phyloP scores from a whole-genome alignment of 64 coral and sea anemone species.

The Stichodactyla helianthus region DNA sequence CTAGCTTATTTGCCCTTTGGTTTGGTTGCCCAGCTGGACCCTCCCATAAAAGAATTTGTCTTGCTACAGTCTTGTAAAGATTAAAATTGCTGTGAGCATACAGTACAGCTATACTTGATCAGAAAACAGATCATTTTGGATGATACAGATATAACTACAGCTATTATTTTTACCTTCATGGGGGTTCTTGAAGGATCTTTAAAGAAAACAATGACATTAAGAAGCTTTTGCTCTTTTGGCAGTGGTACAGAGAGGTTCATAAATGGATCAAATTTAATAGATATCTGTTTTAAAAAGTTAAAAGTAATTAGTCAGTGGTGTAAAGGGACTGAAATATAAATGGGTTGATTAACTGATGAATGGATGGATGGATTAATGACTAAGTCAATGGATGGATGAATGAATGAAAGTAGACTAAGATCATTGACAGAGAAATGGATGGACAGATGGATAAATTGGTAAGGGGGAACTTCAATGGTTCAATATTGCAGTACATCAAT shows the following conservation, averaged over 20 bases:
- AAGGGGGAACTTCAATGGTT: background rate
- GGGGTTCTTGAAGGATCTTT: conserved; percentile 73
- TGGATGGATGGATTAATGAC: background rate
- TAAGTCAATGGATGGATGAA: too few relatives aligned
- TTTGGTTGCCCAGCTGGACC: too few relatives aligned
- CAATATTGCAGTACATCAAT: too few relatives aligned
- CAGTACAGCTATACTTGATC: too few relatives aligned
- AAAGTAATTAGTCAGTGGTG: background rate
- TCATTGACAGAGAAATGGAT: background rate
- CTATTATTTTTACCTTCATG: conserved; percentile 52
- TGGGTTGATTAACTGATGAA: background rate
- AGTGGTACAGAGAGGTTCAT: conserved; percentile 90
- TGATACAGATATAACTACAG: background rate
- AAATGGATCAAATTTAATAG: conserved; percentile 85
- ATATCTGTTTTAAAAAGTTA: conserved; percentile 46
- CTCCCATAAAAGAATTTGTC: too few relatives aligned
- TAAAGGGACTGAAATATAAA: too few relatives aligned
- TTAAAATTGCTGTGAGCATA: too few relatives aligned
- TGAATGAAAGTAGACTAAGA: too few relatives aligned
- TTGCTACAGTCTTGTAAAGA: too few relatives aligned
- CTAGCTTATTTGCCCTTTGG: too few relatives aligned
- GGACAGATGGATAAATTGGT: background rate
- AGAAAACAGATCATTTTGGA: background rate
- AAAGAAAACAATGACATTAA: conserved; percentile 72
- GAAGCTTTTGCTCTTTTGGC: conserved; percentile 77